Percentiles rank a stretch among this genome's conserved stretches.
Evolutionary conservation across 2,888 invertebrate genomes (phyloP).

Genomic region (Augochlorella aurata): DNA sequence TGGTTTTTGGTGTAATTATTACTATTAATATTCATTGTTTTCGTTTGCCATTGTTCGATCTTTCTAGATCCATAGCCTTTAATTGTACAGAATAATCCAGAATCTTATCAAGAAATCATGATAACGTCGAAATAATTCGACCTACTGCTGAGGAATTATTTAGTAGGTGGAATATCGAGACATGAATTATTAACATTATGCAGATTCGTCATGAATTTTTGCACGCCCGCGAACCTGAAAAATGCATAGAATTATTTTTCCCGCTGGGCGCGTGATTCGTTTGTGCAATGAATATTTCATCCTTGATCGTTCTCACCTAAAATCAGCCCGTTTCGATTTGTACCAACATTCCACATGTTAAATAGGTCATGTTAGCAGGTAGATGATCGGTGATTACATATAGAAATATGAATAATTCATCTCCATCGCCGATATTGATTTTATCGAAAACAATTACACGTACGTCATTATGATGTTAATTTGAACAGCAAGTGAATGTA

Average conservation of each 20-base stretch:
- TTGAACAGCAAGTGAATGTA: not conserved
- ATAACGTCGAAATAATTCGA: too few species aligned
- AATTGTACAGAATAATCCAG: too few species aligned
- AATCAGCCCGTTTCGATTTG: not conserved
- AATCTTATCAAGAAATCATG: too few species aligned
- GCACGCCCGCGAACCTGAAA: not conserved
- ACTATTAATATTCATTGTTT: too few species aligned
- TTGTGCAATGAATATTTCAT: not conserved
- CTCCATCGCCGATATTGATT: not conserved
- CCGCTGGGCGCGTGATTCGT: not conserved
- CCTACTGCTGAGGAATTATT: not conserved
- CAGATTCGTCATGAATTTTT: not conserved
- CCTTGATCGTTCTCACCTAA: not conserved
- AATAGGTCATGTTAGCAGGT: not conserved
- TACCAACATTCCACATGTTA: not conserved
- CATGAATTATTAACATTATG: not conserved
- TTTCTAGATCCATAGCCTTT: too few species aligned
- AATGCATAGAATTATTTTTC: not conserved
- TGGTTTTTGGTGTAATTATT: too few species aligned
- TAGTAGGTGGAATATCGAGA: too few species aligned
- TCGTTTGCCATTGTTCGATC: too few species aligned
- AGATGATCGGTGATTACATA: constrained; percentile 4
- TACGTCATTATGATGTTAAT: not conserved
- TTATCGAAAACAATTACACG: not conserved
- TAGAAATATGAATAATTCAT: not conserved